These are phyloP conservation scores for Plotosus lineatus DNA, from an alignment of 2,113 vertebrate genomes.

Conservation along the genomic window DNA sequence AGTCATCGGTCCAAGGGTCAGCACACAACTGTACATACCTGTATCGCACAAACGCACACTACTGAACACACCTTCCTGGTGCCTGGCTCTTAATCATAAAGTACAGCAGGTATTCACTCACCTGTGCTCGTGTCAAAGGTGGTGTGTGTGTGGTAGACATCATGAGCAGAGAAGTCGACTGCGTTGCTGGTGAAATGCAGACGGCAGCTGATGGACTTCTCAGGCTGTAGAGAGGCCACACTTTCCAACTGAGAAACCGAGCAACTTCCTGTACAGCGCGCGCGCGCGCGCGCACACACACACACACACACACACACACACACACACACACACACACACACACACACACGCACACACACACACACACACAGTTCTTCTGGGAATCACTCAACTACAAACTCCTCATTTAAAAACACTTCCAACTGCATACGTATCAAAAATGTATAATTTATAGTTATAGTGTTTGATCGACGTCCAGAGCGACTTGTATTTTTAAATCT, in stretches of 20 bases:
- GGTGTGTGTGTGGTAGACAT: conserved; percentile 77
- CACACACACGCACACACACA: background rate
- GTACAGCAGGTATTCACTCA: conserved; percentile 50
- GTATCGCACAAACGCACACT: background rate
- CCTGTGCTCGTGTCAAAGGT: conserved; percentile 81
- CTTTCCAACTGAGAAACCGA: conserved; percentile 76
- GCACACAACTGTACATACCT: conserved; percentile 86
- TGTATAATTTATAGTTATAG: too few species aligned
- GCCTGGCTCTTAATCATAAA: background rate
- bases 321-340: background rate
- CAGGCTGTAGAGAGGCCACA: conserved; percentile 77
- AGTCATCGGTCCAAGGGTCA: conserved; percentile 76
- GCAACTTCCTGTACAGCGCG: conserved; percentile 77
- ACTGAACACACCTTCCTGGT: background rate
- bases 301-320: background rate
- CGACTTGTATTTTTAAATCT: too few species aligned
- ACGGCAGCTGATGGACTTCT: conserved; percentile 80
- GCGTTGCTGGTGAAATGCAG: conserved; percentile 77
- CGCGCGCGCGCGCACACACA: background rate
- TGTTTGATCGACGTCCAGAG: too few species aligned
- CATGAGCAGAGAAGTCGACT: conserved; percentile 77
- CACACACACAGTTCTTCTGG: background rate
- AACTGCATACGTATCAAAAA: too few species aligned
- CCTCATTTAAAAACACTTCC: too few species aligned
- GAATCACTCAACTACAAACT: background rate